A percentile compares a stretch with the other conserved stretches of the same genome.
phyloP scores from a whole-genome alignment of 2,113 vertebrate genomes.

The Eclectus roratus region DNA sequence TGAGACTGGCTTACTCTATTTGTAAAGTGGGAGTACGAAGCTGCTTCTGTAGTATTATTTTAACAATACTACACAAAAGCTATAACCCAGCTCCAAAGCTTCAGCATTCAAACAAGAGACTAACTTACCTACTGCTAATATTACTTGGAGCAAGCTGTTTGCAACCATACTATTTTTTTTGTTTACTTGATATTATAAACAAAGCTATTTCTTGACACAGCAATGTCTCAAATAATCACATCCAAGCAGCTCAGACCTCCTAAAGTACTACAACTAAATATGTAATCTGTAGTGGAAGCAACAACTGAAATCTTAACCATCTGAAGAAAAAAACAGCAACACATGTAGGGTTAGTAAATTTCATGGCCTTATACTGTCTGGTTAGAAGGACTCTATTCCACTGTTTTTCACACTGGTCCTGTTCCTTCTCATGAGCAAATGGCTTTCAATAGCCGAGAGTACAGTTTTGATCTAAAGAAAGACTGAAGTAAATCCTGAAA shows the following conservation, averaged over 20 bases:
- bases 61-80: neutral
- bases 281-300: neutral
- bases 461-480: neutral
- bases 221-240: neutral
- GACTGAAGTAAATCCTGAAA: neutral
- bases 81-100: neutral
- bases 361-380: neutral
- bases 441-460: neutral
- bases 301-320: neutral
- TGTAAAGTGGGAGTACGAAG: accelerated
- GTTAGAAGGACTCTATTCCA: neutral
- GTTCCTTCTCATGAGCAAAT: neutral
- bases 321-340: neutral
- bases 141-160: neutral
- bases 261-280: neutral
- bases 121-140: neutral
- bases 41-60: neutral
- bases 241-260: neutral
- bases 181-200: neutral
- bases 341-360: neutral
- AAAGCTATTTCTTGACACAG: neutral
- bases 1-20: neutral
- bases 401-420: neutral
- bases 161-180: neutral
- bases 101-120: neutral